Evolutionary conservation across 2,888 invertebrate genomes (phyloP), one percentile per base, ranked within the genome.

Genomic region (Hypsopygia costalis): DNA sequence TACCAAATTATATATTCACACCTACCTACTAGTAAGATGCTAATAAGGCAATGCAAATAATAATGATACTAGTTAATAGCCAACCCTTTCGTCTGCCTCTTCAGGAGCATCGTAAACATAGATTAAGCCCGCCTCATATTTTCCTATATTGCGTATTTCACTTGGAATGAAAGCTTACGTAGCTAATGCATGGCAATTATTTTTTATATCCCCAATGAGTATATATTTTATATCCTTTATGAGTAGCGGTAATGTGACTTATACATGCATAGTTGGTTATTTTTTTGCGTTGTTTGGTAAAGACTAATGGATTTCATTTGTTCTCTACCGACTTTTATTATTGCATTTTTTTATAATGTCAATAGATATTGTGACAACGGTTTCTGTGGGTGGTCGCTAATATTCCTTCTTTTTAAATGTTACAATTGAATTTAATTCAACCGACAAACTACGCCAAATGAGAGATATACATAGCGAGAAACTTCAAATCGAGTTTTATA

Each of bases 181-280:
- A 50, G 51, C 52, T 58, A 58, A 57, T 50, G 47, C 44, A 20
- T 11, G 52, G 50, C 55, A 54, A 55, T 69, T 67, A 68, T 63
- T 70, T 70, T 67, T 68, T 59, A 67, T 58, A 59, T 60, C 10
- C 36, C 7, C 25, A 7, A 25, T 7, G 25, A 21, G 21, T 21
- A 21, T 21, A 21, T 21, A 21, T 21, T 21, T 21, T 21, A 21
- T 21, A 21, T 6, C 21, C 21, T 6, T 21, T 3, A 21, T 21
- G 21, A 25, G 25, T n/a, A 25, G 25, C 5, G 25, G 7, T 25
- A 25, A n/a, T 6, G 25, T 5, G 6, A 25, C 3, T 25, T 5
- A 25, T 25, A 16, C 25, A 5, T 25, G 25, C 25, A 25, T 25
- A 7, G 7, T 25, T 25, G 25, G 6, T 25, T 5, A 16, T 25